phyloP scores from a whole-genome alignment of 2,797 vertebrate genomes.

The Oryzias sinensis region DNA sequence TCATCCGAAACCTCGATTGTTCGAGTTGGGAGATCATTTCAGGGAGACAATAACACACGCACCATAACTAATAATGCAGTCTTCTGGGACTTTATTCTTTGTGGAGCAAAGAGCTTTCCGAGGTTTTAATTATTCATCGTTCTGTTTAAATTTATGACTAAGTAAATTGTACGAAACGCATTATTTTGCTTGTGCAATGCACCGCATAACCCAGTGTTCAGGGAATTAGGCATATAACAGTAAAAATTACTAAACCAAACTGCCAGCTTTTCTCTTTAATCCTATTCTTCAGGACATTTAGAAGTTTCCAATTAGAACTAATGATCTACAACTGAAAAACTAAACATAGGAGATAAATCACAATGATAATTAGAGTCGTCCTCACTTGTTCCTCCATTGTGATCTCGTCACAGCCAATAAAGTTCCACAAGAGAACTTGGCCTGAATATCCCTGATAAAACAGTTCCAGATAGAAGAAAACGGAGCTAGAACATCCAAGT shows the following conservation, averaged over 20 bases:
- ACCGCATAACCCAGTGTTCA: slow-evolving; percentile 3
- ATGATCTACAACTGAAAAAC: slow-evolving; percentile 50
- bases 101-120: slow-evolving; percentile 13
- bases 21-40: slow-evolving; percentile 32
- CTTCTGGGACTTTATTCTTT: slow-evolving; percentile 1
- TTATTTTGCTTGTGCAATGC: slow-evolving; percentile 17
- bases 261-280: slow-evolving; percentile 26
- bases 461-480: slow-evolving; percentile 6
- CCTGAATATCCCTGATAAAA: slow-evolving; percentile 8
- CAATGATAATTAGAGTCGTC: slow-evolving; percentile 63
- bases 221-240: slow-evolving; percentile 13
- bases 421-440: slow-evolving; percentile 17
- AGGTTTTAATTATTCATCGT: slow-evolving; percentile 16
- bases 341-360: slow-evolving; percentile 69
- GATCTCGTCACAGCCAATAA: slow-evolving; percentile 43
- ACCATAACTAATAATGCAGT: background rate
- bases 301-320: slow-evolving; percentile 60
- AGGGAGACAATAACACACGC: slow-evolving; percentile 24
- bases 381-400: slow-evolving; percentile 42
- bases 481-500: slow-evolving; percentile 12
- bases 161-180: slow-evolving; percentile 14
- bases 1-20: slow-evolving; percentile 33
- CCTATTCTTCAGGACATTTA: slow-evolving; percentile 41
- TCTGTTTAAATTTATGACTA: slow-evolving; percentile 15
- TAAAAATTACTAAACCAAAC: slow-evolving; percentile 17